Evolutionary conservation across 2,888 invertebrate genomes (phyloP).

Genomic region (Candidula unifasciata): DNA sequence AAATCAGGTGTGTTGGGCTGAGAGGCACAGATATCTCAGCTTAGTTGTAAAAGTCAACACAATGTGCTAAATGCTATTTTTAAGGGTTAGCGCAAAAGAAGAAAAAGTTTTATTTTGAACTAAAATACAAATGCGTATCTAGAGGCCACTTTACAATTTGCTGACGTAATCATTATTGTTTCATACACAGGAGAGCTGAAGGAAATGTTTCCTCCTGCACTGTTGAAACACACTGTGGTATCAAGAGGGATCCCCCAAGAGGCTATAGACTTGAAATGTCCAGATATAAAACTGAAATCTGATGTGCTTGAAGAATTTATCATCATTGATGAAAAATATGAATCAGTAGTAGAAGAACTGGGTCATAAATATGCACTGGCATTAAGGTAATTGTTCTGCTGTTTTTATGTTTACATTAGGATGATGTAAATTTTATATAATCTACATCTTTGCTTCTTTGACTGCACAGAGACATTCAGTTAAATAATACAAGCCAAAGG

Average conservation of each 20-base stretch:
- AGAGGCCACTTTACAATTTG: too few species aligned
- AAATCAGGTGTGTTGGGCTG: too few species aligned
- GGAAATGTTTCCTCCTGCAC: slow-evolving; percentile 55
- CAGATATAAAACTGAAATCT: slow-evolving; percentile 72
- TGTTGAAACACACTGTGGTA: slow-evolving; percentile 59
- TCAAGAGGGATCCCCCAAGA: slow-evolving; percentile 74
- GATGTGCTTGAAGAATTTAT: slow-evolving; percentile 75
- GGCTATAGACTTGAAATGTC: slow-evolving; percentile 75
- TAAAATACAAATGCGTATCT: too few species aligned
- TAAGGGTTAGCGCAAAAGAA: too few species aligned
- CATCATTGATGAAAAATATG: slow-evolving; percentile 73
- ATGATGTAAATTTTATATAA: background rate
- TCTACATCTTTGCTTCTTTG: too few species aligned
- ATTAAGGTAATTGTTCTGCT: slow-evolving; percentile 61
- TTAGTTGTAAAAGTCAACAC: too few species aligned
- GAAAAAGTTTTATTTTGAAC: too few species aligned
- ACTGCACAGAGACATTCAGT: too few species aligned
- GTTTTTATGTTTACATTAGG: background rate
- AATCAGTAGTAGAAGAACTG: slow-evolving; percentile 66
- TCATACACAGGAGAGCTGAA: slow-evolving; percentile 50
- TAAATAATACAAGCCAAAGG: too few species aligned
- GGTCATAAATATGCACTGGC: slow-evolving; percentile 69
- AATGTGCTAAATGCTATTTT: too few species aligned
- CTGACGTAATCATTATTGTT: background rate
- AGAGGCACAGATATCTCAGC: too few species aligned